A percentile compares a stretch with the other conserved stretches of the same genome.
Conservation (phyloP, 1,140 invertebrate species). For the Chionoecetes opilio region DNA sequence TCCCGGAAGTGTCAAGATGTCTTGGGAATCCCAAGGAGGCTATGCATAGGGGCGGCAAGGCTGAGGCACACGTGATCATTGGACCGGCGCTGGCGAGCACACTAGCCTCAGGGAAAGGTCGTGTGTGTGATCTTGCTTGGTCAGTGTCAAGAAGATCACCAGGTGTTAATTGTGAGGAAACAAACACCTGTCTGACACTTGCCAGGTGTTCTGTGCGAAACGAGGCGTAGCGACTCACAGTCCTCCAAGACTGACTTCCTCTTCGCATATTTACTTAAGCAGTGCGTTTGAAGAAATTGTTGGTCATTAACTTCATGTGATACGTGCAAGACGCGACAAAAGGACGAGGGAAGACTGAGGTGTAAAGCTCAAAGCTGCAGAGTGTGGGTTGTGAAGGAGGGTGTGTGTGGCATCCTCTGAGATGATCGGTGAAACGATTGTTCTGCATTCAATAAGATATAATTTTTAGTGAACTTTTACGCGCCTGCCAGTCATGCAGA, state of each 20-base stretch:
- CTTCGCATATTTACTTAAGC: not conserved
- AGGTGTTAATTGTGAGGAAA: not conserved
- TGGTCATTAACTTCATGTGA: too few relatives aligned
- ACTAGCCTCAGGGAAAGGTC: not conserved
- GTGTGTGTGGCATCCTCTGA: too few relatives aligned
- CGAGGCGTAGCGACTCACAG: not conserved
- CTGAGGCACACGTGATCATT: not conserved
- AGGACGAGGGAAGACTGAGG: not conserved
- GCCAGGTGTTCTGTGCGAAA: not conserved
- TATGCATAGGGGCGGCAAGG: not conserved
- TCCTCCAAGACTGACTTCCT: not conserved
- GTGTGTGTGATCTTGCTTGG: conserved; percentile 2
- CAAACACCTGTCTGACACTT: conserved; percentile 9
- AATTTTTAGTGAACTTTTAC: too few relatives aligned
- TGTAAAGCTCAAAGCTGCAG: not conserved
- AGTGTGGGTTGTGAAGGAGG: too few relatives aligned
- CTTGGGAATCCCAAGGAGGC: not conserved
- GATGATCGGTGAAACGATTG: too few relatives aligned
- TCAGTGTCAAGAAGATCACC: not conserved
- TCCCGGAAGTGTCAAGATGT: not conserved
- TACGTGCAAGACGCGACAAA: too few relatives aligned
- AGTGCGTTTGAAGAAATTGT: not conserved
- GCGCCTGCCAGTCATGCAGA: too few relatives aligned
- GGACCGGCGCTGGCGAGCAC: not conserved
- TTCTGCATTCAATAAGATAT: too few relatives aligned